Evolutionary conservation across 2,888 invertebrate genomes (phyloP).

Genomic region (Rhagophthalmus giganteus): DNA sequence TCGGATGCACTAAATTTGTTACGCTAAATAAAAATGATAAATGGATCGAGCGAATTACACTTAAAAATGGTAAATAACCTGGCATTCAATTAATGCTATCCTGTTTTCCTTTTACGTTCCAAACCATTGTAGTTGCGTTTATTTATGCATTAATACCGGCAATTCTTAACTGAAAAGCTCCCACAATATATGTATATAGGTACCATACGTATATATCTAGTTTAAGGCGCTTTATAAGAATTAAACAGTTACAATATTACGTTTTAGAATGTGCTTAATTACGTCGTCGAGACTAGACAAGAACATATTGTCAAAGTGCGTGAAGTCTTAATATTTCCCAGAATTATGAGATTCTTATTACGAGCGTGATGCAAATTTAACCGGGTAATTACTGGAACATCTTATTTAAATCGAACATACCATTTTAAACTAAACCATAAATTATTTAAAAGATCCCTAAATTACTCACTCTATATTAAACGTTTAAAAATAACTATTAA

Average conservation of each 20-base stretch:
- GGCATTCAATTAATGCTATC: not conserved
- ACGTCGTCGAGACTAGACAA: conserved; percentile 3
- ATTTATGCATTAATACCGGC: not conserved
- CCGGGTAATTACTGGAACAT: conserved; percentile 8
- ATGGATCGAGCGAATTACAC: conserved; percentile 9
- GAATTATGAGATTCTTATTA: conserved; percentile 6
- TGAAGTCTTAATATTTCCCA: conserved; percentile 13
- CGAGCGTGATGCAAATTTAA: conserved; percentile 1
- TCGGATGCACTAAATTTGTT: conserved; percentile 17
- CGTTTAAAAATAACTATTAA: too few relatives aligned
- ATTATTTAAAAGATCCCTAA: not conserved
- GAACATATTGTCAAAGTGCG: conserved; percentile 14
- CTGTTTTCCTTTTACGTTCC: not conserved
- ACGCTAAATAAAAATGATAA: conserved; percentile 28
- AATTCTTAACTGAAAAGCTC: not conserved
- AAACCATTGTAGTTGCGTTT: not conserved
- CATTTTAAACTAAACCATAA: not conserved
- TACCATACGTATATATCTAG: not conserved
- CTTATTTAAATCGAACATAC: conserved; percentile 1
- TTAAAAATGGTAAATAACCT: not conserved
- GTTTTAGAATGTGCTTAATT: conserved; percentile 4
- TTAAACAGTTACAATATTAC: too few relatives aligned
- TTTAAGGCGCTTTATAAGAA: too few relatives aligned
- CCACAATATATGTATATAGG: not conserved
- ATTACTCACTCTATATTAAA: not conserved